Evolutionary conservation across 64 coral and sea anemone species (phyloP), one percentile per base, ranked within the genome.

Genomic region (Acropora yongei): DNA sequence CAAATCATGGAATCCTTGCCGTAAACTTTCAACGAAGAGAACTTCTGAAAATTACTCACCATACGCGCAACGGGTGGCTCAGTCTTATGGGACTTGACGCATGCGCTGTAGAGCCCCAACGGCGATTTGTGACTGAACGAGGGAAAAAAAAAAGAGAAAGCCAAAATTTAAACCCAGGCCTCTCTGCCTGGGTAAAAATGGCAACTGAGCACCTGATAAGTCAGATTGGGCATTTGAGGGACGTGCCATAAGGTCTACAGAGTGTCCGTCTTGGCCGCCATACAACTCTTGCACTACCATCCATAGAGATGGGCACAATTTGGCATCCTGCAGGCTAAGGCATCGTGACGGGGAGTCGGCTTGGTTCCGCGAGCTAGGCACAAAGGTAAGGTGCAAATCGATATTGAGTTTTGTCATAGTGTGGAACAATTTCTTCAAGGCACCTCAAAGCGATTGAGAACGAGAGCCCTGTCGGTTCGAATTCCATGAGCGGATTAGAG

Each of bases 211-310:
- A 19, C 78, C 78, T 0, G 39, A 44, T 80, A 48, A 42, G 78
- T 48, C 78, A 48, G 8, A 10, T 18, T 45, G 30, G 47, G 17
- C 47, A 12, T 80, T 80, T 47, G 78, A 80, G 7, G 78, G 78
- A 18, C 43, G 44, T 9, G 78, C 78, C 78, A 80, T 80, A 55
- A 80, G 78, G 17, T 80, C 78, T 13, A 80, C 53, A 80, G 78
- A 80, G 2, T 80, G 78, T 41, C 78, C 78, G 44, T 46, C 2
- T n/a, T 42, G 8, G 8, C 49, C 78, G 7, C 78, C 78, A 50
- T 50, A 50, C 0, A 45, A 7, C 18, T 46, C 8, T 48, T 80
- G 45, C 3, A 80, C 78, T 18, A 8, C 17, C 5, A 47, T 18
- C 78, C 78, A 80, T 11, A 55, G 18, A 80, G 40, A 6, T 11